Conservation (phyloP, 2,797 vertebrate genomes). For the Morus bassanus region DNA sequence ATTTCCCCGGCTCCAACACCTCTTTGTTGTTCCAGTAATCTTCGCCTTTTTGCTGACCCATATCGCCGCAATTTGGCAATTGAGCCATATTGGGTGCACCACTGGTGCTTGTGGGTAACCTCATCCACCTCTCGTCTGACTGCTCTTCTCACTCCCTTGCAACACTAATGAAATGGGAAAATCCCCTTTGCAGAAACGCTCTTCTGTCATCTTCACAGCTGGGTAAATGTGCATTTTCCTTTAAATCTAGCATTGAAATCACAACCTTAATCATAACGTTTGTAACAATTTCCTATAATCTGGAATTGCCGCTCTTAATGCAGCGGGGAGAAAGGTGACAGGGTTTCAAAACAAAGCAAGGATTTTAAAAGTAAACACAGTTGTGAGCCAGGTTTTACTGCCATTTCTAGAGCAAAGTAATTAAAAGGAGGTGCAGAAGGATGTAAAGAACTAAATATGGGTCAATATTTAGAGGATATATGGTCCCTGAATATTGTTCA, state of each 20-base stretch:
- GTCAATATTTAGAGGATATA: neutral
- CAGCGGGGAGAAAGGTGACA: neutral
- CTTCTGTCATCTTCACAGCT: neutral
- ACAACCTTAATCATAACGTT: neutral
- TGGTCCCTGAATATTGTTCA: neutral
- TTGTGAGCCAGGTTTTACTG: neutral
- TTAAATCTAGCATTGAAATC: neutral
- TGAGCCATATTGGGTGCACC: neutral
- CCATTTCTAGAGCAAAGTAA: neutral
- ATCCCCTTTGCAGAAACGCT: neutral
- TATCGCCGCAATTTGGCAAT: neutral
- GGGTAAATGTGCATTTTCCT: neutral
- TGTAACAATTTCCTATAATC: neutral
- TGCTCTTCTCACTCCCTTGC: neutral
- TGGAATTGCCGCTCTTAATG: neutral
- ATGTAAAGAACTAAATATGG: neutral
- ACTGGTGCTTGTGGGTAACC: conserved; percentile 47
- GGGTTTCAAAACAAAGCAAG: neutral
- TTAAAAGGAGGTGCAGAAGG: neutral
- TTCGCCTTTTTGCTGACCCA: neutral
- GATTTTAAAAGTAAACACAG: neutral
- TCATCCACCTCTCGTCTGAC: neutral
- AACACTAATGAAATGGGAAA: conserved; percentile 5
- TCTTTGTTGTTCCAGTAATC: conserved; percentile 33
- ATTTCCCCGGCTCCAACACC: conserved; percentile 3